phyloP scores from a whole-genome alignment of 2,888 invertebrate genomes.

The Hyppa rectilinea region DNA sequence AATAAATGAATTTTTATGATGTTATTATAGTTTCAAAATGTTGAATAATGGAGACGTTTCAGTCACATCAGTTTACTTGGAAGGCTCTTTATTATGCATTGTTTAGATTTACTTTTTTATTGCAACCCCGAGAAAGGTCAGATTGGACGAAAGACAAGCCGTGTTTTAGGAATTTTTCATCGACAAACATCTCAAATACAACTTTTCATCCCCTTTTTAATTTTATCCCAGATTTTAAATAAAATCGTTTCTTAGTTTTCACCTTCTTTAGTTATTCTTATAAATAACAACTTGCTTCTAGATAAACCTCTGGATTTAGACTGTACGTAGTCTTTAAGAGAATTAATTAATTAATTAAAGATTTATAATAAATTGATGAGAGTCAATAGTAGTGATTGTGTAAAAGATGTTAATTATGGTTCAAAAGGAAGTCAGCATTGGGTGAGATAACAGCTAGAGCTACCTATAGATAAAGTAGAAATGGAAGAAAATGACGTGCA shows the following conservation, averaged over 20 bases:
- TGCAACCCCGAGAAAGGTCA: slow-evolving; percentile 9
- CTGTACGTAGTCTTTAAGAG: too few relatives aligned
- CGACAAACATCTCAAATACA: too few relatives aligned
- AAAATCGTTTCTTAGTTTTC: too few relatives aligned
- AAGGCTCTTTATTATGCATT: slow-evolving; percentile 40
- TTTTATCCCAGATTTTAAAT: too few relatives aligned
- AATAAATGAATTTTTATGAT: slow-evolving; percentile 54
- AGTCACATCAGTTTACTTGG: slow-evolving; percentile 29
- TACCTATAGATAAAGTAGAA: not conserved
- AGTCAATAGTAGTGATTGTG: not conserved
- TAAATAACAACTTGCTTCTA: too few relatives aligned
- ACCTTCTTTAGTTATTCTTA: too few relatives aligned
- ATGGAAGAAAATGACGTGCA: not conserved
- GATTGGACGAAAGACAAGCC: too few relatives aligned
- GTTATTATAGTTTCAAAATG: slow-evolving; percentile 51
- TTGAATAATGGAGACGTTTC: slow-evolving; percentile 49
- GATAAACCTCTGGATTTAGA: too few relatives aligned
- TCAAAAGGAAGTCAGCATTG: not conserved
- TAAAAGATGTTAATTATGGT: not conserved
- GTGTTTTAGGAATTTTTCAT: too few relatives aligned
- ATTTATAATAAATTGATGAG: too few relatives aligned
- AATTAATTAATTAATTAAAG: too few relatives aligned
- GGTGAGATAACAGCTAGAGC: not conserved
- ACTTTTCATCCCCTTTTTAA: too few relatives aligned
- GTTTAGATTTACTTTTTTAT: slow-evolving; percentile 32